Evolutionary conservation across 2,797 vertebrate genomes (phyloP).

Genomic region (Saxicola maurus): DNA sequence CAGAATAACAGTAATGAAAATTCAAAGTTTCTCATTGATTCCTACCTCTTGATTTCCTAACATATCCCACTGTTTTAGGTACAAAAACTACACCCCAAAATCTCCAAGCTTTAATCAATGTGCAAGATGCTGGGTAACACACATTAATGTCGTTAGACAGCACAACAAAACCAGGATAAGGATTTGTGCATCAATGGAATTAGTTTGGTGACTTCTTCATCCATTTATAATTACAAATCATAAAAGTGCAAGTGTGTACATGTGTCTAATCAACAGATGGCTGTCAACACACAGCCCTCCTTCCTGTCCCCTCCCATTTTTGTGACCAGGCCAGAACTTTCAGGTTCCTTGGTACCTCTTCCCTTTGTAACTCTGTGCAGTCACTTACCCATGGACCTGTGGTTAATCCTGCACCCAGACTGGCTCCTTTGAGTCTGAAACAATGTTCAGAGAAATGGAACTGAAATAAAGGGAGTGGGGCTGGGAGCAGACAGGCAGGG

Average conservation of each 20-base stretch:
- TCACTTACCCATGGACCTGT: neutral
- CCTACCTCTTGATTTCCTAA: neutral
- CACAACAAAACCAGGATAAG: neutral
- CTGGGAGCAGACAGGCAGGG: neutral
- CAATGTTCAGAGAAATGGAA: constrained; percentile 19
- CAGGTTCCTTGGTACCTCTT: neutral
- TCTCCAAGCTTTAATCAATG: neutral
- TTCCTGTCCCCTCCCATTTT: neutral
- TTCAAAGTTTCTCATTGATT: neutral
- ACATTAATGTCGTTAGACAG: neutral
- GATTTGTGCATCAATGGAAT: neutral
- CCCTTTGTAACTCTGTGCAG: neutral
- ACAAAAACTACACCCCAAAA: neutral
- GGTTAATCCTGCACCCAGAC: neutral
- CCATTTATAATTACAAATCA: neutral
- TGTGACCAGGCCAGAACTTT: neutral
- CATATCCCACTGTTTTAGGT: neutral
- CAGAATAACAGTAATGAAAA: neutral
- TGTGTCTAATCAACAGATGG: neutral
- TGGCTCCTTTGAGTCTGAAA: neutral
- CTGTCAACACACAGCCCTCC: neutral
- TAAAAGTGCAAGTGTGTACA: neutral
- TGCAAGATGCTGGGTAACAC: neutral
- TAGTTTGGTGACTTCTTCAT: neutral
- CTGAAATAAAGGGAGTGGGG: neutral